Percentiles rank a stretch among this genome's conserved stretches.
Evolutionary conservation across 2,797 vertebrate genomes (phyloP).

Genomic region (Sebastes glaucus): DNA sequence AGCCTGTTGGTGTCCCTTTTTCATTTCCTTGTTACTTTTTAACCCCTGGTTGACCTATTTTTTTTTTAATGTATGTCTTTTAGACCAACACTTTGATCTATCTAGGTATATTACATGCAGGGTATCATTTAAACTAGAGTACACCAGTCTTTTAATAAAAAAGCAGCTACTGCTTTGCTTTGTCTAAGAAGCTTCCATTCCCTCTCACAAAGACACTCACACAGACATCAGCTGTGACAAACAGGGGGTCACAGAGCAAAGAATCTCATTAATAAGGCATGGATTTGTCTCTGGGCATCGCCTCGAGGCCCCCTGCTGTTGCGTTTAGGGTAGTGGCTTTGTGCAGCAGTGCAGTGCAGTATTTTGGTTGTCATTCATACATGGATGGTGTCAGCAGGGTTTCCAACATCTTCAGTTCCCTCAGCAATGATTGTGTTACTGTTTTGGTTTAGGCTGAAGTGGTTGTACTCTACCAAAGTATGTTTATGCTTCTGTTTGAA

Average conservation of each 20-base stretch:
- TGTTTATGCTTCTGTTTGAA: not conserved
- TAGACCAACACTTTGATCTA: not conserved
- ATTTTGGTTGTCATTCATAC: conserved; percentile 4
- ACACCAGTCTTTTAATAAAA: not conserved
- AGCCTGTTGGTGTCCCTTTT: fast-evolving
- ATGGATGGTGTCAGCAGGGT: not conserved
- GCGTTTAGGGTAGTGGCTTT: conserved; percentile 55
- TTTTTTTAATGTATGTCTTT: not conserved
- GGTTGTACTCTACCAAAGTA: not conserved
- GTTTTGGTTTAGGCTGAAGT: not conserved
- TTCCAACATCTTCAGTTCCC: not conserved
- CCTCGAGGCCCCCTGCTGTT: conserved; percentile 80
- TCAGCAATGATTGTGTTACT: not conserved
- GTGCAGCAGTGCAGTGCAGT: conserved; percentile 45
- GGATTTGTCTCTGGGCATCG: conserved; percentile 58
- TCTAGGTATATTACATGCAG: not conserved
- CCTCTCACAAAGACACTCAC: conserved; percentile 18
- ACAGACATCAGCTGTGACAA: conserved; percentile 39
- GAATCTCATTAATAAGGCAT: conserved; percentile 69
- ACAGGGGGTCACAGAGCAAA: conserved; percentile 40
- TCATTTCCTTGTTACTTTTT: not conserved
- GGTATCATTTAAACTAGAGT: not conserved
- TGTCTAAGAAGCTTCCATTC: conserved; percentile 23
- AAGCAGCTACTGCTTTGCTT: conserved; percentile 19
- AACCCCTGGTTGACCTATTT: not conserved